Percentiles rank a stretch among this genome's conserved stretches.
Evolutionary conservation across 2,113 vertebrate species (phyloP).

Genomic region (Junco hyemalis): DNA sequence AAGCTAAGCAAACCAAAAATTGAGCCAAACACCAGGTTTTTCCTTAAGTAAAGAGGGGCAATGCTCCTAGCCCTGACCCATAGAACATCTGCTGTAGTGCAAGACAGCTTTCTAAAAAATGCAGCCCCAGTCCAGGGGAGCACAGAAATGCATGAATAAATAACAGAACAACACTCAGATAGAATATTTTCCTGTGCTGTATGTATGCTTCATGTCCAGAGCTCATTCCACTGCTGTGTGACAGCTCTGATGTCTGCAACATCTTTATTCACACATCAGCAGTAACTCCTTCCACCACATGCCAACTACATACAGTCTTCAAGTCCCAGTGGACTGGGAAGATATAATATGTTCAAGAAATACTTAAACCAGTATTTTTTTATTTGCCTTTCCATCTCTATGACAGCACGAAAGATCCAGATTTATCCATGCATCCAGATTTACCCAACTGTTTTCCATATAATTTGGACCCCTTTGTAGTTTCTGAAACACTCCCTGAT

Average conservation of each 20-base stretch:
- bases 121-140: not conserved
- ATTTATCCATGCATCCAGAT: not conserved
- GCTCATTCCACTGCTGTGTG: not conserved
- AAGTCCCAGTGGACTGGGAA: not conserved
- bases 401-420: not conserved
- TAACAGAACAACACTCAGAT: not conserved
- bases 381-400: not conserved
- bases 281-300: not conserved
- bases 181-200: not conserved
- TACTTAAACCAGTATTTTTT: not conserved
- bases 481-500: not conserved
- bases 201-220: not conserved
- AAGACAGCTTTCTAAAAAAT: not conserved
- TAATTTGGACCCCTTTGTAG: not conserved
- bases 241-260: constrained; percentile 1
- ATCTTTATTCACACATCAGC: constrained; percentile 6
- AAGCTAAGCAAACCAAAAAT: not conserved
- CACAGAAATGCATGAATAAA: not conserved
- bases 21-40: not conserved
- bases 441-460: not conserved
- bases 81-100: not conserved
- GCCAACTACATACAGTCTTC: not conserved
- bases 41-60: not conserved
- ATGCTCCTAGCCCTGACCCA: not conserved
- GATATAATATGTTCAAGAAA: not conserved